phyloP scores from a whole-genome alignment of 1,140 invertebrate species.

The Harpegnathos saltator region DNA sequence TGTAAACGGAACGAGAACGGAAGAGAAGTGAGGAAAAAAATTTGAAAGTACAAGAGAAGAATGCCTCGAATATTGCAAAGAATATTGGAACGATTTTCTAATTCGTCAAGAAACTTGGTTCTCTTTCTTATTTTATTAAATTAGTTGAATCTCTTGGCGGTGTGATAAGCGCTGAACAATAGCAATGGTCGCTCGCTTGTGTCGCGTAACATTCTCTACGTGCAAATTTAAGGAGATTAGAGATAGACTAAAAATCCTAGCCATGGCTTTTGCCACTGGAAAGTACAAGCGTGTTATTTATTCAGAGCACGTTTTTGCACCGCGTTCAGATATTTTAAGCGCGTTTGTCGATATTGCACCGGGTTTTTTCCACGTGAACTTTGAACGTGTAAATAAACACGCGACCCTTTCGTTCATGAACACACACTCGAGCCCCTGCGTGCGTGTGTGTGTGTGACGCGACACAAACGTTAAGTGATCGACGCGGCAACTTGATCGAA shows the following conservation, averaged over 20 bases:
- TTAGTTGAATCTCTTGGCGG: neutral
- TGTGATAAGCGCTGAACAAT: neutral
- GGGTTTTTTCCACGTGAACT: conserved; percentile 28
- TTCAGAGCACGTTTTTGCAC: conserved; percentile 18
- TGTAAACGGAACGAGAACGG: neutral
- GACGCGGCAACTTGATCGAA: conserved; percentile 4
- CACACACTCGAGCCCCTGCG: neutral
- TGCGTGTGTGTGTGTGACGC: neutral
- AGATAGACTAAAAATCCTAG: conserved; percentile 7
- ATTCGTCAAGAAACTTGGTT: neutral
- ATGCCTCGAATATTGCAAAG: neutral
- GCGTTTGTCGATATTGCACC: conserved; percentile 39
- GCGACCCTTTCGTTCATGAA: neutral
- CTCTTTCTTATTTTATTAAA: neutral
- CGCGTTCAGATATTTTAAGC: conserved; percentile 14
- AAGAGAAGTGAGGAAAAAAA: neutral
- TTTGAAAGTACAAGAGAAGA: neutral
- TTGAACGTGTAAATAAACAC: conserved; percentile 2
- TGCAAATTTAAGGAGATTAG: neutral
- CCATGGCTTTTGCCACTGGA: neutral
- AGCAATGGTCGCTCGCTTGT: neutral
- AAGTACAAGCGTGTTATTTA: conserved; percentile 30
- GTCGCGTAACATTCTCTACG: neutral
- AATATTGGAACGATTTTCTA: neutral
- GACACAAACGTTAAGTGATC: neutral